Conservation (phyloP, 2,113 vertebrate genomes). For the Ahaetulla prasina region DNA sequence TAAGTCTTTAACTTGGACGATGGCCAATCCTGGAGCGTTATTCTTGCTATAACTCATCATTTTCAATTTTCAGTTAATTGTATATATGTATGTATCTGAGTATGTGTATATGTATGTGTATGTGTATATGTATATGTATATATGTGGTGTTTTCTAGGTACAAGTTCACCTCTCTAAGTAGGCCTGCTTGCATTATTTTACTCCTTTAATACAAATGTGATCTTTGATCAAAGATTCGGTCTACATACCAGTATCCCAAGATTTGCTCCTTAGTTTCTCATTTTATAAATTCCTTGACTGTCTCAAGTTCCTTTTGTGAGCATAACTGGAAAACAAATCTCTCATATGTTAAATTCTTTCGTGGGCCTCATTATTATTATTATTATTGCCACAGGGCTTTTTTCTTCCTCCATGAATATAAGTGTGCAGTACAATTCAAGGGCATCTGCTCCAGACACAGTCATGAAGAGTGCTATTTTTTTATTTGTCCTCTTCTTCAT, state of each 20-base stretch:
- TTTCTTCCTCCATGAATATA: background rate
- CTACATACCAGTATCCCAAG: background rate
- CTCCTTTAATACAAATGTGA: background rate
- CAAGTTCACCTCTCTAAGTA: background rate
- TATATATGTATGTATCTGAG: no score
- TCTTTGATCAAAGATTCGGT: background rate
- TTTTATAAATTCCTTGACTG: background rate
- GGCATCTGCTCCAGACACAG: background rate
- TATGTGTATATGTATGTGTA: no score
- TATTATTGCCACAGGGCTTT: background rate
- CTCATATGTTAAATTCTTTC: background rate
- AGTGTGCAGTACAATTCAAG: background rate
- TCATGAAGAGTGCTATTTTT: background rate
- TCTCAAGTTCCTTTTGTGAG: background rate
- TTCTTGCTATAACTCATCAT: background rate
- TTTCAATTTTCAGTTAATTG: background rate
- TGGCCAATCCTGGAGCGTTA: background rate
- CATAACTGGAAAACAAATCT: background rate
- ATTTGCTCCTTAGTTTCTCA: background rate
- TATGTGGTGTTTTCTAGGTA: background rate
- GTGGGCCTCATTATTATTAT: background rate
- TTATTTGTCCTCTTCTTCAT: background rate
- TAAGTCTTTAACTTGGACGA: background rate
- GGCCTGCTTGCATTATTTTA: background rate
- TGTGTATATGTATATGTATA: background rate